Evolutionary conservation across 92 coral and sea anemone species (phyloP).

Genomic region (Siderastrea radians): DNA sequence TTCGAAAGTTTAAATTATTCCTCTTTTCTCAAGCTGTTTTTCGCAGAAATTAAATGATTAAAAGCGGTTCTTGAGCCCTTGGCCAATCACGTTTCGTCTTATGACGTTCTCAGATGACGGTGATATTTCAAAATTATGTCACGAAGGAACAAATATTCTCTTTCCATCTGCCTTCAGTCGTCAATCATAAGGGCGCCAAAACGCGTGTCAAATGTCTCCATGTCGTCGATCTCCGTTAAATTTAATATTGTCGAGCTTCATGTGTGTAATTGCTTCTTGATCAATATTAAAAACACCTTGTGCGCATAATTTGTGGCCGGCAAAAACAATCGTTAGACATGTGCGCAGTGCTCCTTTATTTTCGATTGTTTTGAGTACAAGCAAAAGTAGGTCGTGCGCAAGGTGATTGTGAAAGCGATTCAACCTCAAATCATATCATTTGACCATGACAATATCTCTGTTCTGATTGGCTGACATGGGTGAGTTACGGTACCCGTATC

Average conservation of each 20-base stretch:
- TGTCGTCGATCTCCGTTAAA: neutral
- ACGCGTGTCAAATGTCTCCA: neutral
- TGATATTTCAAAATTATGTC: constrained; percentile 38
- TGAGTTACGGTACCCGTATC: too few relatives aligned
- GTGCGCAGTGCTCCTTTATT: too few relatives aligned
- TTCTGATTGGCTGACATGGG: too few relatives aligned
- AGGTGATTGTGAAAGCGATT: too few relatives aligned
- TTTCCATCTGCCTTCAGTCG: constrained; percentile 4
- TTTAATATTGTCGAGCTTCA: neutral
- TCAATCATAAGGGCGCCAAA: neutral
- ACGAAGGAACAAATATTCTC: constrained; percentile 14
- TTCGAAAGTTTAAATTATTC: constrained; percentile 30
- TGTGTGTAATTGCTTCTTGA: neutral
- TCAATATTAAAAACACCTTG: neutral
- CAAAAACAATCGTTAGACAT: neutral
- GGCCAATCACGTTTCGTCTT: constrained; percentile 31
- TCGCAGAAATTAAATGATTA: constrained; percentile 5
- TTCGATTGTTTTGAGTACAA: too few relatives aligned
- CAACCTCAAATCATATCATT: too few relatives aligned
- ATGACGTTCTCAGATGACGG: constrained; percentile 26
- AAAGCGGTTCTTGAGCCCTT: neutral
- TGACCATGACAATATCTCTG: too few relatives aligned
- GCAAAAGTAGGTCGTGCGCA: too few relatives aligned
- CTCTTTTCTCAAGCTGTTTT: constrained; percentile 18
- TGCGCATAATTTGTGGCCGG: neutral